Percentiles rank a stretch among this genome's conserved stretches.
Evolutionary conservation across 2,113 vertebrate species (phyloP).

Genomic region (Alces alces): DNA sequence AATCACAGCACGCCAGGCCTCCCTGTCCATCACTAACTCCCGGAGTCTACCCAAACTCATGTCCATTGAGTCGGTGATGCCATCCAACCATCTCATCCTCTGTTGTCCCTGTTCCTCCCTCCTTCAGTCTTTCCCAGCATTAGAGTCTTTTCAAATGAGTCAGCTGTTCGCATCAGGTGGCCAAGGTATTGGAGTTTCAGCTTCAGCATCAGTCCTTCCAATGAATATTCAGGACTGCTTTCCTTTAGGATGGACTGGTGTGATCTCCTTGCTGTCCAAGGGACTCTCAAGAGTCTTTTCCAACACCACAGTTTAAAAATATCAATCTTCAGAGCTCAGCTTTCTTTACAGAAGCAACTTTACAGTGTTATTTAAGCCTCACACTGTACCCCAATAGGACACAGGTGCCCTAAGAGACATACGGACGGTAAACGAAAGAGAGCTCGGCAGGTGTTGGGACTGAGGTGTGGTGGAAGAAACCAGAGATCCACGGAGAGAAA

Average conservation of each 20-base stretch:
- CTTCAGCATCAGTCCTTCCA: not conserved
- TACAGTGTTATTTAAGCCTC: not conserved
- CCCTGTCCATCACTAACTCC: not conserved
- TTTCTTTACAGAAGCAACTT: not conserved
- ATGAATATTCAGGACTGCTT: not conserved
- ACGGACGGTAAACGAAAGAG: not conserved
- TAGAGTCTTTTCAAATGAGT: not conserved
- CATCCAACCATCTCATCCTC: not conserved
- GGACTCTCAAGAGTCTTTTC: not conserved
- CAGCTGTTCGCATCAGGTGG: rapidly evolving
- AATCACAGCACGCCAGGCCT: not conserved
- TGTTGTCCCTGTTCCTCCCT: not conserved
- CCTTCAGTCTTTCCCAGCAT: not conserved
- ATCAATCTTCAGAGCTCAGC: rapidly evolving
- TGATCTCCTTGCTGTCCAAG: not conserved
- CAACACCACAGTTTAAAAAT: not conserved
- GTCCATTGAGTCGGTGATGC: rapidly evolving
- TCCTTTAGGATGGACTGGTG: not conserved
- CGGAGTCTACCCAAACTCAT: not conserved
- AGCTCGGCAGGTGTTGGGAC: not conserved
- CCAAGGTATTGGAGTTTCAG: not conserved
- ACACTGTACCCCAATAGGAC: not conserved
- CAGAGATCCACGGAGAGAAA: not conserved
- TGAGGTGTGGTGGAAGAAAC: not conserved
- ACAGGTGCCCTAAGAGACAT: not conserved